Base-by-base conservation (phyloP, 2,797 vertebrate genomes). In the Paedocypris micromegethes region DNA sequence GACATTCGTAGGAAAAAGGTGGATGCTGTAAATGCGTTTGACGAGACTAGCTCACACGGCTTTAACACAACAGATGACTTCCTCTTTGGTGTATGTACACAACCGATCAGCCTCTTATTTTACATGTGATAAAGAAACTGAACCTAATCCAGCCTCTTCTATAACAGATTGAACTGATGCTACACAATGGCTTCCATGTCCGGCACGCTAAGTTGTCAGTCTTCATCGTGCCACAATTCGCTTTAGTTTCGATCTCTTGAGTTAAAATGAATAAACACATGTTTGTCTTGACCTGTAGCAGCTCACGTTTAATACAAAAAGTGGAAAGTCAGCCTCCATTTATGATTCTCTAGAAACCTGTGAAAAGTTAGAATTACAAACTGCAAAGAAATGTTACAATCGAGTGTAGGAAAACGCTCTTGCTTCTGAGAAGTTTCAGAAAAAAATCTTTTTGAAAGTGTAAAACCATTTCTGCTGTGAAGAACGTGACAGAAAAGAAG, bases 21-120 rank as follows among this genome's bases (percentile, higher is more conserved):
- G 39, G 43, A 62, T 62, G 44, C 53, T 9, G 41, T 54, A 45
- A 84, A 83, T 78, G 47, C 8, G 61, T 65, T 72, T 79, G 80
- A 72, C 58, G 8, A 74, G 52, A 48, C 50, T 3, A 40, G 49
- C 50, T 50, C 49, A 5, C 71, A 23, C 23, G 23, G 23, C 23
- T 23, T 23, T 23, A 23, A 23, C 23, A 23, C 23, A 23, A 23
- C 23, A 23, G 23, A 23, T 23, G 23, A 23, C 23, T 23, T 23
- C 23, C 23, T 23, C 23, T 23, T 23, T 23, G 23, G 23, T 23
- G 23, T 23, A 23, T 23, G 23, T 23, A 23, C 23, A 23, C 23
- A 23, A 23, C 23, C 23, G 23, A 23, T 23, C 23, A 23, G 23
- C 23, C 23, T 23, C 23, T 23, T 23, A 23, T 23, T 23, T 23